These are phyloP conservation scores for Noctua janthina DNA, from an alignment of 2,888 invertebrate genomes.

Conservation along the genomic window DNA sequence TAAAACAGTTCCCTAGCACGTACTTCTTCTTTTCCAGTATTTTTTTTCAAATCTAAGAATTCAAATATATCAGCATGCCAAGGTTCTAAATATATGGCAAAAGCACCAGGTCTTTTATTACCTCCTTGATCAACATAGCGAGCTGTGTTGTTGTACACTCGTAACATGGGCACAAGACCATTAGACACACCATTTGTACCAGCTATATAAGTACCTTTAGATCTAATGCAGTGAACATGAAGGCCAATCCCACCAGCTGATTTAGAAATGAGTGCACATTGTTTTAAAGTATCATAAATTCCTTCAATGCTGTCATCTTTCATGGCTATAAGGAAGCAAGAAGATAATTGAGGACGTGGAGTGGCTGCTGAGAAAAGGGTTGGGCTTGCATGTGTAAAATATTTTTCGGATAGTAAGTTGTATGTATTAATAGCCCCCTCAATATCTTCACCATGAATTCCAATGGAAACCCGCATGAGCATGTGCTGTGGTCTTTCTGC, in stretches of 20 bases:
- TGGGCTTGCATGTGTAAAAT: slow-evolving; percentile 99
- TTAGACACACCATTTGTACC: slow-evolving; percentile 98
- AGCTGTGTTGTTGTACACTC: slow-evolving; percentile 98
- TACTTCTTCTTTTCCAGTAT: slow-evolving; percentile 98
- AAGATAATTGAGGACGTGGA: slow-evolving; percentile 97
- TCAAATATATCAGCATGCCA: slow-evolving; percentile 99
- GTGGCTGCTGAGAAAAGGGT: slow-evolving; percentile 99
- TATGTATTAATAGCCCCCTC: slow-evolving; percentile 98
- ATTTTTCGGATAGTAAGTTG: slow-evolving; percentile 97
- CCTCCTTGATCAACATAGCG: slow-evolving; percentile 99
- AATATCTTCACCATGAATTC: slow-evolving; percentile 98
- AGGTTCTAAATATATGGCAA: slow-evolving; percentile 99
- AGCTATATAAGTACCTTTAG: slow-evolving; percentile 97
- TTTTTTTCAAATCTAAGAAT: slow-evolving; percentile 98
- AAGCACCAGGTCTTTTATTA: slow-evolving; percentile 99
- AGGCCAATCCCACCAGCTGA: slow-evolving; percentile 99
- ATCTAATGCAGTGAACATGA: slow-evolving; percentile 98
- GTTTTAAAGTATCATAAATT: slow-evolving; percentile 97
- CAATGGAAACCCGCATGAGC: slow-evolving; percentile 99
- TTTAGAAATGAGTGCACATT: slow-evolving; percentile 98
- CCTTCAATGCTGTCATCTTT: slow-evolving; percentile 98
- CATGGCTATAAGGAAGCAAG: slow-evolving; percentile 98
- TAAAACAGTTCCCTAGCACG: slow-evolving; percentile 99
- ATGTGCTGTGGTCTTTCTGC: slow-evolving; percentile 99
- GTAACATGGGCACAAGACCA: slow-evolving; percentile 98